A percentile compares a stretch with the other conserved stretches of the same genome.
phyloP scores from a whole-genome alignment of 2,797 vertebrate species.

The Artibeus jamaicensis region DNA sequence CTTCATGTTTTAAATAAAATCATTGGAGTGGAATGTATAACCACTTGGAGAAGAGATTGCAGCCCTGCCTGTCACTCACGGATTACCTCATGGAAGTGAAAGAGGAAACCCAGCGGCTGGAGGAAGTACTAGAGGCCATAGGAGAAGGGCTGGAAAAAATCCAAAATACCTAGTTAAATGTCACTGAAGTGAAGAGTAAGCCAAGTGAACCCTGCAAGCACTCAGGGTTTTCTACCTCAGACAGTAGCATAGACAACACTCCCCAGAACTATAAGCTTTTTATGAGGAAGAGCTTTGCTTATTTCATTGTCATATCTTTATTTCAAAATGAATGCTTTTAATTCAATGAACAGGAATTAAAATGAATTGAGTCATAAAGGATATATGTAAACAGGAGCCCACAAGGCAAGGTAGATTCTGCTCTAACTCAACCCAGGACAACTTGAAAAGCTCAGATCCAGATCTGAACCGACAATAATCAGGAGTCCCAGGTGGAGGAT shows the following conservation, averaged over 20 bases:
- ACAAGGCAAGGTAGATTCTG: constrained; percentile 84
- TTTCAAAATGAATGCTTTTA: background rate
- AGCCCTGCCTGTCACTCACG: constrained; percentile 93
- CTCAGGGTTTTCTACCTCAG: constrained; percentile 81
- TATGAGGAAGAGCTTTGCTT: background rate
- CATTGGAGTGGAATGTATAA: constrained; percentile 96
- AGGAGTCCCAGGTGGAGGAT: constrained; percentile 92
- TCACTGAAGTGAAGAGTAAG: constrained; percentile 68
- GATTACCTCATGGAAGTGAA: constrained; percentile 92
- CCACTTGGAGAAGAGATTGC: constrained; percentile 93
- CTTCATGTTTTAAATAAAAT: constrained; percentile 91
- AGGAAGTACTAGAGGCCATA: constrained; percentile 89
- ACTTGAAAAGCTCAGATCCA: constrained; percentile 86
- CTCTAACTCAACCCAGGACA: constrained; percentile 85
- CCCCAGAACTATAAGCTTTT: constrained; percentile 87
- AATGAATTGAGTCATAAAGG: background rate
- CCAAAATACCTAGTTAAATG: constrained; percentile 84
- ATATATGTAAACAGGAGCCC: constrained; percentile 83
- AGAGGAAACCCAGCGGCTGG: constrained; percentile 93
- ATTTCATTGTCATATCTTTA: background rate
- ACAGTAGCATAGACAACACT: constrained; percentile 86
- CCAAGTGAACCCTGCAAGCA: constrained; percentile 79
- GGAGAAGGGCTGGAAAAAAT: constrained; percentile 89
- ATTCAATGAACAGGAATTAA: background rate
- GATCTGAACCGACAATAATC: constrained; percentile 91